A percentile compares a stretch with the other conserved stretches of the same genome.
Conservation (phyloP, 2,888 invertebrate genomes). For the Drosophila stalkeri region DNA sequence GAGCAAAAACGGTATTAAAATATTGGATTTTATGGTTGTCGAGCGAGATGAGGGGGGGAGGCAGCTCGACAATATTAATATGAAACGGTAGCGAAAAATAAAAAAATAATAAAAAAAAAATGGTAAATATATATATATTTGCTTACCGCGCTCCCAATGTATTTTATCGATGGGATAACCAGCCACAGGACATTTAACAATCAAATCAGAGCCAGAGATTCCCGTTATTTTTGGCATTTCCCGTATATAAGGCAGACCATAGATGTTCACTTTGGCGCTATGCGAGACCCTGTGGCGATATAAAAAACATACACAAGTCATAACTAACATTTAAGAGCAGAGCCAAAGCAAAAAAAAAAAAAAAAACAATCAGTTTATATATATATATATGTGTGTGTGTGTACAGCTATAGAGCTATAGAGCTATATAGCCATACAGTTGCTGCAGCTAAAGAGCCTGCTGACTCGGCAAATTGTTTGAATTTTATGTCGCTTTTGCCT, state of each 20-base stretch:
- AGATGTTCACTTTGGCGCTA: conserved; percentile 94
- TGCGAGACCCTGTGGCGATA: conserved; percentile 87
- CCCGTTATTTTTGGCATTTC: conserved; percentile 95
- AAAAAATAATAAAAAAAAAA: not conserved
- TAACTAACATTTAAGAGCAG: conserved; percentile 53
- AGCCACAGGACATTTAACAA: conserved; percentile 95
- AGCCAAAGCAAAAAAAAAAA: not conserved
- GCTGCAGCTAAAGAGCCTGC: conserved; percentile 62
- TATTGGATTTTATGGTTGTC: conserved; percentile 15
- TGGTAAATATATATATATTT: conserved; percentile 1
- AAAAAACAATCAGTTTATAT: not conserved
- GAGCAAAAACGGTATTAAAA: conserved; percentile 20
- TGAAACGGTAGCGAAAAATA: not conserved
- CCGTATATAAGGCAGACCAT: conserved; percentile 93
- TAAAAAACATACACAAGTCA: conserved; percentile 53
- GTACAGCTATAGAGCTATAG: conserved; percentile 27
- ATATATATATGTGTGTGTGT: conserved; percentile 1
- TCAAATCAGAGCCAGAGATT: conserved; percentile 92
- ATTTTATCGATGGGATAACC: conserved; percentile 95
- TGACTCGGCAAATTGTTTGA: conserved; percentile 77
- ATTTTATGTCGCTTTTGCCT: conserved; percentile 75
- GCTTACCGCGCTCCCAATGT: conserved; percentile 95
- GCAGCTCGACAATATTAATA: not conserved
- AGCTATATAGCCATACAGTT: conserved; percentile 40
- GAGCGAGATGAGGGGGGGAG: conserved; percentile 3